phyloP scores from a whole-genome alignment of 2,113 vertebrate genomes.

The Cynoglossus semilaevis region DNA sequence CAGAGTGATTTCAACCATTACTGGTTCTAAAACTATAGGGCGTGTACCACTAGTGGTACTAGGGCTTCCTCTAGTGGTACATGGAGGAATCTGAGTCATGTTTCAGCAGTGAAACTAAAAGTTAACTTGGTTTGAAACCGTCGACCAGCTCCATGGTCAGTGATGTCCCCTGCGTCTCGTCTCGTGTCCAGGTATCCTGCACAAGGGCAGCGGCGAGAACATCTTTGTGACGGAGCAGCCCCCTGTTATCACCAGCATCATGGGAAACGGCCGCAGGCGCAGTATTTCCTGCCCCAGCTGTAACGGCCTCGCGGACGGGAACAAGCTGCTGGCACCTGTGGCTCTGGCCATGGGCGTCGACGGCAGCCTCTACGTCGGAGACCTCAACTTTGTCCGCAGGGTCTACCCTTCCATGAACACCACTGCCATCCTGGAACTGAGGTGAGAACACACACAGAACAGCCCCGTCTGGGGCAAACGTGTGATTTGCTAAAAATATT shows the following conservation, averaged over 20 bases:
- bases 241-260: conserved; percentile 92
- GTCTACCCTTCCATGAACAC: conserved; percentile 97
- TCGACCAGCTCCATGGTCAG: too few relatives aligned
- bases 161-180: neutral
- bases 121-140: too few relatives aligned
- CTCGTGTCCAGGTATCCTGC: conserved; percentile 85
- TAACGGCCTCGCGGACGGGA: conserved; percentile 95
- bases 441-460: conserved; percentile 65
- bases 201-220: conserved; percentile 97
- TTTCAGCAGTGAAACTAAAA: too few relatives aligned
- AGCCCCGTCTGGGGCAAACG: too few relatives aligned
- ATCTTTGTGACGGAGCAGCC: conserved; percentile 96
- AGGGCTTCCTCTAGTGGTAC: too few relatives aligned
- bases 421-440: conserved; percentile 94
- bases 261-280: conserved; percentile 94
- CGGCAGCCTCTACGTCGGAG: conserved; percentile 95
- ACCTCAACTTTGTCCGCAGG: conserved; percentile 96
- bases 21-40: too few relatives aligned
- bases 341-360: conserved; percentile 94
- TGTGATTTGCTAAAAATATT: too few relatives aligned
- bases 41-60: too few relatives aligned
- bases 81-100: too few relatives aligned
- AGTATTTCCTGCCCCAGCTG: conserved; percentile 99
- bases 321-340: conserved; percentile 97
- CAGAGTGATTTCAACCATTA: too few relatives aligned